Base-by-base conservation (phyloP, 1,140 invertebrate genomes). In the Drosophila hydei region DNA sequence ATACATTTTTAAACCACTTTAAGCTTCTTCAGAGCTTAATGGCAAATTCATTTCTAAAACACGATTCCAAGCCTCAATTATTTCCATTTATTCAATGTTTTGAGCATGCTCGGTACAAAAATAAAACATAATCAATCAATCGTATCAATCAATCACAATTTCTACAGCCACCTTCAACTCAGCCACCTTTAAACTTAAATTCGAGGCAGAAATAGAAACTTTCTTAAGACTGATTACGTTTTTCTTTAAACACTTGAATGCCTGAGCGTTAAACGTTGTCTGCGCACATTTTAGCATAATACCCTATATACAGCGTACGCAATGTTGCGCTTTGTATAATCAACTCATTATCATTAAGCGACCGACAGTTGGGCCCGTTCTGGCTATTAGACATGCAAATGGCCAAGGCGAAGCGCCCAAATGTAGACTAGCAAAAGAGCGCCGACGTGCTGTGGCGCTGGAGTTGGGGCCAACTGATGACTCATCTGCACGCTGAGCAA, bases 341-440 rank as follows among this genome's bases (percentile, higher is more conserved):
- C 54, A 67, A 52, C 54, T 59, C 62, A 72, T 72, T 67, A 72
- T 72, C 69, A 67, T 72, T 72, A 72, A 33, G 47, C 27, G 62
- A 54, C 68, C 51, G 36, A 30, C 64, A 60, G 56, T 36, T 30
- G 30, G 21, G 50, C 21, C 33, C 45, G 48, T 56, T 36, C 50
- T 33, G 38, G 61, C 25, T 30, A 65, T 72, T 72, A 72, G 62
- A 67, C 69, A 72, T 72, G 69, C 54, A 72, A 72, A 72, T 67
- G 47, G 36, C 33, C 25, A 14, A 21, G 14, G 16, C 21, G 11
- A 33, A 68, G 42, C 25, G 69, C 69, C 54, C 65, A 18, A 58
- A 59, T 33, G 62, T 72, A 72, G 47, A 54, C 69, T 54, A 52
- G 42, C 48, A 55, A 51, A 52, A 58, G n/a, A 54, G 12, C 0